Evolutionary conservation across 2,113 vertebrate genomes (phyloP), one percentile per base, ranked within the genome.

Genomic region (Benitochromis conjunctus): DNA sequence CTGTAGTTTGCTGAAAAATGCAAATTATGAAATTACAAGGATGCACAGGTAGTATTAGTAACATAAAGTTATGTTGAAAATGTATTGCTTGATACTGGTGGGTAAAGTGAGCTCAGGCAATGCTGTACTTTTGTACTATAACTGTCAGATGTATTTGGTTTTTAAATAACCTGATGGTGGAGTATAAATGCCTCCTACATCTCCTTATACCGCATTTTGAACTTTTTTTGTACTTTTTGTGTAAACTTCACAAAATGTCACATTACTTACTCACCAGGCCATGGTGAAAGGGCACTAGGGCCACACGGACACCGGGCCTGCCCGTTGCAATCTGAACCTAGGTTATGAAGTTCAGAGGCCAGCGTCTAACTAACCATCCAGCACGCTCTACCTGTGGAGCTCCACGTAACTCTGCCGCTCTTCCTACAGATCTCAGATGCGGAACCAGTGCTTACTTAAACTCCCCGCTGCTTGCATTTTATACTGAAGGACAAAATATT

Each of bases 241-340:
- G 66, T 48, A 3, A 29, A 10, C 66, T 29, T 18, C 24, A 48
- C 69, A 74, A 26, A 74, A 74, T 48, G 48, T 48, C 16, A 29
- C 41, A 19, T 51, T 76, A 51, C 26, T 51, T 21, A n/a, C 29
- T 26, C 7, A 8, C 3, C 36, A 1, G 4, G 4, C 0, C 1
- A 5, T 24, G 4, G 2, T 80, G 24, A 6, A 77, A 56, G 90
- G 94, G 91, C 95, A 91, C 92, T 96, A 95, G 95, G 95, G 89
- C 95, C 93, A 41, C 93, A 87, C 93, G 88, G 92, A 92, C 91
- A 81, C 80, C 82, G 34, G 51, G 80, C 19, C 84, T 60, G 83
- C 53, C 46, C 12, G 54, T 29, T 26, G 62, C 89, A 58, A 82
- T 46, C 85, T 48, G 57, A 56, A 81, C 21, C 69, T 0, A 14